These are phyloP conservation scores for Falco columbarius DNA, from an alignment of 2,797 vertebrate genomes.

Conservation along the genomic window DNA sequence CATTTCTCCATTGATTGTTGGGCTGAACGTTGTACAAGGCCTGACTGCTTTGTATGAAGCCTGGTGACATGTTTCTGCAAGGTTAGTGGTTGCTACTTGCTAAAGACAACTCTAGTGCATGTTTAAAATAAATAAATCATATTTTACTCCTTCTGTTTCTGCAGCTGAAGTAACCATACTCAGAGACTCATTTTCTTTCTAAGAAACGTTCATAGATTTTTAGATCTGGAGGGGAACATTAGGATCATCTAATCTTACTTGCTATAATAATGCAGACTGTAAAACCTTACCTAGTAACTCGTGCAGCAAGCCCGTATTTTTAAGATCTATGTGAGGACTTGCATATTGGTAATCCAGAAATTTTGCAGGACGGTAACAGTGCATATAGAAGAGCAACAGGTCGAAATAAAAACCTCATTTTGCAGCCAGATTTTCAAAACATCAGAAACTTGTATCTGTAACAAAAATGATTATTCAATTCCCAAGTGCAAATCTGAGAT, in stretches of 20 bases:
- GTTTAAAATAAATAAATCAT: neutral
- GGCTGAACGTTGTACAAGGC: neutral
- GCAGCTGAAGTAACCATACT: neutral
- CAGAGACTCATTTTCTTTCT: neutral
- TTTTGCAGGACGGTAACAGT: neutral
- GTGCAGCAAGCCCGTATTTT: neutral
- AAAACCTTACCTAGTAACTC: neutral
- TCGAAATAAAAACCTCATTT: neutral
- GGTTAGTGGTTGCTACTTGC: neutral
- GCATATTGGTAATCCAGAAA: neutral
- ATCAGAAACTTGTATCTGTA: rapidly evolving
- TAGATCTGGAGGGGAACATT: neutral
- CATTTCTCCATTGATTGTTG: neutral
- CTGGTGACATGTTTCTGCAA: neutral
- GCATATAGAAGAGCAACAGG: neutral
- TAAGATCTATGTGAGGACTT: neutral
- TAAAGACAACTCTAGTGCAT: neutral
- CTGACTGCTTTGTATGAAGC: neutral
- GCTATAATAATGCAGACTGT: neutral
- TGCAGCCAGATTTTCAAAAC: neutral
- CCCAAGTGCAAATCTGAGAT: neutral
- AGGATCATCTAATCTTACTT: neutral
- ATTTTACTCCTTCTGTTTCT: neutral
- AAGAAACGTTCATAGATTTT: neutral
- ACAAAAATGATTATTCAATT: neutral